phyloP scores from a whole-genome alignment of 2,888 invertebrate species.

The Amaurobius ferox region DNA sequence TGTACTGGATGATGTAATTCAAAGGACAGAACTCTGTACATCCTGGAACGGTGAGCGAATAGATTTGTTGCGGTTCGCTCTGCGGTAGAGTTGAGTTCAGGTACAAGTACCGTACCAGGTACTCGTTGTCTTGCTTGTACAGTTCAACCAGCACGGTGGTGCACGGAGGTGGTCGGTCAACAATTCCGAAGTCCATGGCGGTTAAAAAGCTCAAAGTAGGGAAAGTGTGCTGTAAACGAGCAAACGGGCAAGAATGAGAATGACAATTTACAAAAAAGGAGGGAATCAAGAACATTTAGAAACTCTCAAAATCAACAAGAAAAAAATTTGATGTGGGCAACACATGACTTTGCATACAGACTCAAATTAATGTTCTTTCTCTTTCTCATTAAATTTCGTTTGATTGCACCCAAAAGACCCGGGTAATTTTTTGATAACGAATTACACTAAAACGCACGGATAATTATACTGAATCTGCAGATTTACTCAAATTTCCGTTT shows the following conservation, averaged over 20 bases:
- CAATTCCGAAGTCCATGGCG: slow-evolving; percentile 17
- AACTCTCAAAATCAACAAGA: too few relatives aligned
- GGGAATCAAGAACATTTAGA: too few relatives aligned
- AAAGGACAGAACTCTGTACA: slow-evolving; percentile 46
- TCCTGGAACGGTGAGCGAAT: slow-evolving; percentile 14
- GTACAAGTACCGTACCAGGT: slow-evolving; percentile 36
- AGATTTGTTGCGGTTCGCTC: slow-evolving; percentile 22
- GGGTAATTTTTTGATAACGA: too few relatives aligned
- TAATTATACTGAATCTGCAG: too few relatives aligned
- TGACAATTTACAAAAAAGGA: too few relatives aligned
- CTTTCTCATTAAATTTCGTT: too few relatives aligned
- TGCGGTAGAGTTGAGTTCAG: slow-evolving; percentile 44
- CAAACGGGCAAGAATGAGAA: neutral
- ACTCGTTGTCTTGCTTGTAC: neutral
- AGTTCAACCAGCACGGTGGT: slow-evolving; percentile 32
- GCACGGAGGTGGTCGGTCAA: slow-evolving; percentile 12
- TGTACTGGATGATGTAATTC: slow-evolving; percentile 19
- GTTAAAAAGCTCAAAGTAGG: slow-evolving; percentile 14
- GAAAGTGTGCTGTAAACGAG: slow-evolving; percentile 14
- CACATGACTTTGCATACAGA: too few relatives aligned
- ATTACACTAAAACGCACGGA: too few relatives aligned
- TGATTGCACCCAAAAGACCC: too few relatives aligned
- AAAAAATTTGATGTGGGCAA: too few relatives aligned
- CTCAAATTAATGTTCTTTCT: too few relatives aligned
- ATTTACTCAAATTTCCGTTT: too few relatives aligned